Base-by-base conservation (phyloP, 2,888 invertebrate species). In the Molorchus minor region DNA sequence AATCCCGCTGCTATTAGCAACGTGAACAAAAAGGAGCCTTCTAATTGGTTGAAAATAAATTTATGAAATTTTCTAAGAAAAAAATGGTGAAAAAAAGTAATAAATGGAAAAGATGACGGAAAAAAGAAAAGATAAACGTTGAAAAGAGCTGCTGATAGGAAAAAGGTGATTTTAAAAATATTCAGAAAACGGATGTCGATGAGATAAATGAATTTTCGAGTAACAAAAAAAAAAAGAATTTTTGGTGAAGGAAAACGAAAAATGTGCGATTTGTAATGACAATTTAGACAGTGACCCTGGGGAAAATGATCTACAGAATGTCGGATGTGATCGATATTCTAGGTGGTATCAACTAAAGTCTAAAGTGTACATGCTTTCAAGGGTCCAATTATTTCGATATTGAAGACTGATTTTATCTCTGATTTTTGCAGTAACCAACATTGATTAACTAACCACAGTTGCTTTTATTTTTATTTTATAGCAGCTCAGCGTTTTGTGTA, bases 121-220 rank as follows among this genome's bases (percentile, higher is more conserved):
- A 10, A 33, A 33, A 33, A 33, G 33, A 33, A 33, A 33, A 33
- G 33, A 33, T n/a, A 3, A 33, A 33, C 33, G 33, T 33, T 33
- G 33, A 33, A 10, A 33, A 33, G 12, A n/a, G 33, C 33, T 33
- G 33, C 33, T 33, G 33, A 33, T n/a, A 33, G 33, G 33, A 33
- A 33, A 33, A 33, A 10, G 33, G 33, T 10, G 33, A 12, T 10
- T 7, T 10, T 33, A 33, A 33, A 33, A 33, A 33, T n/a, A 33
- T 5, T n/a, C 33, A n/a, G 33, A 33, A 33, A 33, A 3, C 33
- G 12, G 33, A 33, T 33, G 33, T 10, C 3, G 33, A 33, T 33
- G 33, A 33, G 33, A 33, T 3, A 33, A 33, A 33, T 33, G 3
- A 33, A 33, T 5, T 33, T 33, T n/a, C 33, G 5, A 33, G 12